phyloP scores from a whole-genome alignment of 92 coral and sea anemone genomes.

The Epizoanthus illoricatus region DNA sequence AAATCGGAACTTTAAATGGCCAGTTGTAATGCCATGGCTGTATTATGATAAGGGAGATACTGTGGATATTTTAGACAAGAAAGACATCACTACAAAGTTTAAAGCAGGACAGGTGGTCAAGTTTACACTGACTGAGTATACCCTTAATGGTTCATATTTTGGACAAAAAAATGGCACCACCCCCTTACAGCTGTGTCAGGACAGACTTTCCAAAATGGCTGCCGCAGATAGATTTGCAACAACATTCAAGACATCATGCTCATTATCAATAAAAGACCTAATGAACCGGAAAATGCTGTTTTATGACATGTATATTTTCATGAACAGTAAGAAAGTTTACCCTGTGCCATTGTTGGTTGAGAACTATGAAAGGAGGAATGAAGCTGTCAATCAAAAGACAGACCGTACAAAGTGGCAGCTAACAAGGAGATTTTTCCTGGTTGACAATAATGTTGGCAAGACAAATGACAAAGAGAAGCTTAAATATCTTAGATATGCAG shows the following conservation, averaged over 20 bases:
- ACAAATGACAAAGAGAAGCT: constrained; percentile 42
- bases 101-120: constrained; percentile 52
- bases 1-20: constrained; percentile 66
- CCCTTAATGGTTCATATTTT: constrained; percentile 79
- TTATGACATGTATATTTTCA: constrained; percentile 71
- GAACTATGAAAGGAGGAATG: constrained; percentile 56
- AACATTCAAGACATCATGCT: constrained; percentile 70
- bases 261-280: constrained; percentile 64
- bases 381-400: constrained; percentile 59
- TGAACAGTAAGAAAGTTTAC: constrained; percentile 52
- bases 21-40: constrained; percentile 88
- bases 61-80: constrained; percentile 54
- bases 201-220: constrained; percentile 71
- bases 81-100: constrained; percentile 63
- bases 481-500: constrained; percentile 72
- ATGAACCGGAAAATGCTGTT: constrained; percentile 59
- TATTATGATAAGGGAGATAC: constrained; percentile 63
- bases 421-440: constrained; percentile 77
- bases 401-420: constrained; percentile 76
- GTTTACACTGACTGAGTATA: constrained; percentile 67
- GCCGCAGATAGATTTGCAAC: constrained; percentile 90
- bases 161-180: constrained; percentile 65
- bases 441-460: constrained; percentile 75
- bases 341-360: constrained; percentile 81
- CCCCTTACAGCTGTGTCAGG: constrained; percentile 74